Conservation (phyloP, 2,113 vertebrate genomes). For the Thryonomys swinderianus region DNA sequence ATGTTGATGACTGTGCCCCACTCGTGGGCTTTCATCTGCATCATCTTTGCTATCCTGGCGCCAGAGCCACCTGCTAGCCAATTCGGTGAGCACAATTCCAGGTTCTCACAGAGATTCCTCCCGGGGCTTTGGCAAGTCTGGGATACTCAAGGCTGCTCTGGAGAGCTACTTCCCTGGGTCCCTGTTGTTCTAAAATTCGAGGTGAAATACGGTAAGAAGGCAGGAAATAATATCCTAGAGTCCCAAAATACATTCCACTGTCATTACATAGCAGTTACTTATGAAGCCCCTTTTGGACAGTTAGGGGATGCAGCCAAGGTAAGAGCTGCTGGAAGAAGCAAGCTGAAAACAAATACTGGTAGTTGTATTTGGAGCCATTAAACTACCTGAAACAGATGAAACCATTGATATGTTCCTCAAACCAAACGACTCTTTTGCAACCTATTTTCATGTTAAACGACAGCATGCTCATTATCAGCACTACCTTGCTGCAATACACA, state of each 20-base stretch:
- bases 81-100: constrained; percentile 5
- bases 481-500: neutral
- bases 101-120: neutral
- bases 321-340: constrained; percentile 40
- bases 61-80: neutral
- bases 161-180: constrained; percentile 38
- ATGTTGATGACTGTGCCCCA: neutral
- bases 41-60: neutral
- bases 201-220: constrained; percentile 52
- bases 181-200: constrained; percentile 61
- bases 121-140: constrained; percentile 29
- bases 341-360: constrained; percentile 53
- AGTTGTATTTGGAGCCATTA: constrained; percentile 46
- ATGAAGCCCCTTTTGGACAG: constrained; percentile 45
- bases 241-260: constrained; percentile 57
- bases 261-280: neutral
- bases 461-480: neutral
- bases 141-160: constrained; percentile 21
- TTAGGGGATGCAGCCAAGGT: constrained; percentile 50
- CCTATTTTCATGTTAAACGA: constrained; percentile 35
- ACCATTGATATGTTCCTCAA: neutral
- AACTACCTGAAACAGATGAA: neutral
- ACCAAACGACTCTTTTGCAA: neutral
- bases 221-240: constrained; percentile 54
- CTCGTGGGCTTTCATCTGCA: neutral